phyloP scores from a whole-genome alignment of 2,113 vertebrate genomes.

The Cyanocitta stelleri region DNA sequence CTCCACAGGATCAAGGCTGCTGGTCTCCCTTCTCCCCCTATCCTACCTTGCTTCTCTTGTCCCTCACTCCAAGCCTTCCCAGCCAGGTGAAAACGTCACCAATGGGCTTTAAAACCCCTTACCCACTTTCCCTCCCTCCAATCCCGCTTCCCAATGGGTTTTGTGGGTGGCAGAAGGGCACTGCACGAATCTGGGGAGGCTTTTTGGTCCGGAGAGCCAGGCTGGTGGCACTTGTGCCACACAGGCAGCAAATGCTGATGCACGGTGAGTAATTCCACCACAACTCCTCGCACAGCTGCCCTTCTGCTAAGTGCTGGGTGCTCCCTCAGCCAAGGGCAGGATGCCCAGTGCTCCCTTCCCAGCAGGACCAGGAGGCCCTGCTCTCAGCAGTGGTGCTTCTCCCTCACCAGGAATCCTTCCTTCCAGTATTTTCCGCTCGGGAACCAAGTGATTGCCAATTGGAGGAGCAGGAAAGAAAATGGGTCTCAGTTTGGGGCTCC shows the following conservation, averaged over 20 bases:
- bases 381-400: not conserved
- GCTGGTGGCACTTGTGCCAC: not conserved
- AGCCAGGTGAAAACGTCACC: not conserved
- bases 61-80: not conserved
- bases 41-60: not conserved
- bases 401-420: not conserved
- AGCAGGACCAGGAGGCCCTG: not conserved
- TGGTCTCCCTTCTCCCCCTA: not conserved
- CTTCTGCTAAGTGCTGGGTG: not conserved
- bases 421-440: not conserved
- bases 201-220: fast-evolving
- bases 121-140: not conserved
- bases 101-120: not conserved
- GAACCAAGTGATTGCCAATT: not conserved
- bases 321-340: not conserved
- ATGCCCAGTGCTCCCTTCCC: not conserved
- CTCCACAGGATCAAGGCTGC: not conserved
- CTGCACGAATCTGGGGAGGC: not conserved
- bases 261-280: not conserved
- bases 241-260: not conserved
- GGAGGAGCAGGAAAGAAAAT: not conserved
- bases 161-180: not conserved
- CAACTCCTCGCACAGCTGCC: not conserved
- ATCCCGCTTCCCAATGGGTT: not conserved
- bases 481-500: not conserved